Evolutionary conservation across 2,797 vertebrate species (phyloP).

Genomic region (Hafferia zeledoni): DNA sequence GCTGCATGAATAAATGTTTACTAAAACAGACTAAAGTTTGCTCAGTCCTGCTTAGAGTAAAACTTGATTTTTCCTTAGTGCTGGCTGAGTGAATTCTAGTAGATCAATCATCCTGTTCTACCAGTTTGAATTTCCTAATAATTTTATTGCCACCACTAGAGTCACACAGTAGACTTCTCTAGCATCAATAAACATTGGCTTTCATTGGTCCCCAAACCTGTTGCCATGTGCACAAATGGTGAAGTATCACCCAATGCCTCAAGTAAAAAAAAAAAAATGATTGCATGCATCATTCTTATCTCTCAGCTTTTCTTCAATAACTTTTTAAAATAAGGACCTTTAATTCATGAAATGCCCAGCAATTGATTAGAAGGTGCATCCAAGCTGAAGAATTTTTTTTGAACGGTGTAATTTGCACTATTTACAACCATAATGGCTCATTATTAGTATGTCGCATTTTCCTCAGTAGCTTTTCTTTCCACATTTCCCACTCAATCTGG

Average conservation of each 20-base stretch:
- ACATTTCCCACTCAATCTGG: not conserved
- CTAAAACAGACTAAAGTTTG: not conserved
- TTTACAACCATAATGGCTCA: not conserved
- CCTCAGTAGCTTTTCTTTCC: not conserved
- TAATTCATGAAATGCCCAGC: not conserved
- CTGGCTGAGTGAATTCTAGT: not conserved
- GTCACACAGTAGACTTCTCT: not conserved
- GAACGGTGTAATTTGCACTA: not conserved
- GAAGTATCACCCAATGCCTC: not conserved
- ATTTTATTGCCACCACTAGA: not conserved
- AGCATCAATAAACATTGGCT: not conserved
- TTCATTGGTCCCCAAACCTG: not conserved
- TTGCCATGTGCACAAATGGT: not conserved
- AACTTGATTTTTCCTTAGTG: not conserved
- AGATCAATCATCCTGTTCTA: not conserved
- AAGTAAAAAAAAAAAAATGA: not conserved
- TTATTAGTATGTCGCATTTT: not conserved
- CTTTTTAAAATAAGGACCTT: not conserved
- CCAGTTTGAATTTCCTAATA: not conserved
- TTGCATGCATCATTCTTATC: not conserved
- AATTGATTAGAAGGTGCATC: not conserved
- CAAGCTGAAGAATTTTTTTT: not conserved
- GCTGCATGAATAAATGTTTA: not conserved
- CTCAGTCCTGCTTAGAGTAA: not conserved
- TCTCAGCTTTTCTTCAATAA: not conserved